A percentile compares a stretch with the other conserved stretches of the same genome.
These are phyloP conservation scores for Plebejus anna DNA, from an alignment of 2,888 invertebrate genomes.

Conservation along the genomic window DNA sequence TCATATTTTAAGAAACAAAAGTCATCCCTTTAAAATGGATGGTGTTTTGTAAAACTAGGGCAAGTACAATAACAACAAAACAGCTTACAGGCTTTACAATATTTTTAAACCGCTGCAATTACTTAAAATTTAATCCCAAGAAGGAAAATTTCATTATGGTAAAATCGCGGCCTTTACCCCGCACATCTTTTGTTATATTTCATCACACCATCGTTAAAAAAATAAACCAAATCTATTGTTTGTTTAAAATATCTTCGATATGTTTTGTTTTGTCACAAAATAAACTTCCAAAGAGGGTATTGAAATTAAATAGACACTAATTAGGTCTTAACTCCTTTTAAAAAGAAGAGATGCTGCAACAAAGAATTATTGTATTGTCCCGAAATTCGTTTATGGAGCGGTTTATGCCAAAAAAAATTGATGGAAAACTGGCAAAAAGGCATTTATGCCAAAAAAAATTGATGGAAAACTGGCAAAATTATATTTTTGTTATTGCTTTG, in stretches of 20 bases:
- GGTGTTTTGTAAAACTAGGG: neutral
- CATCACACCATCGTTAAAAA: neutral
- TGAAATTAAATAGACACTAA: too few relatives aligned
- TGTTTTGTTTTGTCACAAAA: neutral
- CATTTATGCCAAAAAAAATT: neutral
- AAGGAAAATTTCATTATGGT: slow-evolving; percentile 70
- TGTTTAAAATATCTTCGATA: neutral
- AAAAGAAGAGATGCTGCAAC: neutral
- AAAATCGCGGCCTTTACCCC: slow-evolving; percentile 41
- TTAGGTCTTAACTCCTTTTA: neutral
- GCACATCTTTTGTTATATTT: slow-evolving; percentile 16
- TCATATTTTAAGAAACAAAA: neutral
- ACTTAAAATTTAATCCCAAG: slow-evolving; percentile 64
- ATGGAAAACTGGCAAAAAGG: too few relatives aligned
- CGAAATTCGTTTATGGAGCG: too few relatives aligned
- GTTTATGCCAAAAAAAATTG: neutral
- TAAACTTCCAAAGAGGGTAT: neutral
- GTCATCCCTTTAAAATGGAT: neutral
- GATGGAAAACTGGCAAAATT: too few relatives aligned
- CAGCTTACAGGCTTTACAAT: slow-evolving; percentile 22
- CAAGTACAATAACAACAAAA: slow-evolving; percentile 11
- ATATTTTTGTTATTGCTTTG: too few relatives aligned
- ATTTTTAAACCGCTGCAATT: slow-evolving; percentile 49
- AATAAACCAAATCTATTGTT: slow-evolving; percentile 16
- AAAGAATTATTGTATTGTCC: too few relatives aligned